A percentile compares a stretch with the other conserved stretches of the same genome.
These are phyloP conservation scores for Thalassophryne amazonica DNA, from an alignment of 2,797 vertebrate species.

Conservation along the genomic window DNA sequence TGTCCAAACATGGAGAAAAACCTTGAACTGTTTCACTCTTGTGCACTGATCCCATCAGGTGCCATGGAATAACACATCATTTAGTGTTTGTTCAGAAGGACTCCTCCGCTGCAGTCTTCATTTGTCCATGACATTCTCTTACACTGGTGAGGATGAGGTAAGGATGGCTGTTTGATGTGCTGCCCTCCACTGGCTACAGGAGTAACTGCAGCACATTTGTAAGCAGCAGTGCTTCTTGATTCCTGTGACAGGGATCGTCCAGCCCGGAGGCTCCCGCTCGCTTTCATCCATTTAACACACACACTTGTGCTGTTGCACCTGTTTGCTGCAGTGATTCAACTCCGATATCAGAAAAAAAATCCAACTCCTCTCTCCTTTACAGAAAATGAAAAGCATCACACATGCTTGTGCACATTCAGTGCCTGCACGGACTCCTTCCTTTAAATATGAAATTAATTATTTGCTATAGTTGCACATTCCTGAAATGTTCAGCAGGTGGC, in stretches of 20 bases:
- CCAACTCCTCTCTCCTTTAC: not conserved
- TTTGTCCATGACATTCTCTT: not conserved
- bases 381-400: not conserved
- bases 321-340: conserved; percentile 10
- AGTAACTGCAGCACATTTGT: conserved; percentile 5
- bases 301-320: conserved; percentile 3
- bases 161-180: conserved; percentile 22
- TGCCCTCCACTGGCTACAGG: conserved; percentile 52
- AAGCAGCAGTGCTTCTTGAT: too few species aligned
- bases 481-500: too few species aligned
- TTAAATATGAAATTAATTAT: too few species aligned
- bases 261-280: too few species aligned
- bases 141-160: conserved; percentile 6
- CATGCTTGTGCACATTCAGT: too few species aligned
- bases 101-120: not conserved
- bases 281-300: not conserved
- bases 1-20: conserved; percentile 43
- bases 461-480: too few species aligned
- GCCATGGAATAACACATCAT: conserved; percentile 36
- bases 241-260: too few species aligned
- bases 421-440: too few species aligned
- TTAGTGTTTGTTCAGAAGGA: conserved; percentile 15
- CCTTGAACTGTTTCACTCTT: conserved; percentile 6
- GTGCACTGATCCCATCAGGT: conserved; percentile 33
- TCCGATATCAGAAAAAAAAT: not conserved